Percentiles rank a stretch among this genome's conserved stretches.
Conservation (phyloP, 2,888 invertebrate species). For the Drosophila cognata region DNA sequence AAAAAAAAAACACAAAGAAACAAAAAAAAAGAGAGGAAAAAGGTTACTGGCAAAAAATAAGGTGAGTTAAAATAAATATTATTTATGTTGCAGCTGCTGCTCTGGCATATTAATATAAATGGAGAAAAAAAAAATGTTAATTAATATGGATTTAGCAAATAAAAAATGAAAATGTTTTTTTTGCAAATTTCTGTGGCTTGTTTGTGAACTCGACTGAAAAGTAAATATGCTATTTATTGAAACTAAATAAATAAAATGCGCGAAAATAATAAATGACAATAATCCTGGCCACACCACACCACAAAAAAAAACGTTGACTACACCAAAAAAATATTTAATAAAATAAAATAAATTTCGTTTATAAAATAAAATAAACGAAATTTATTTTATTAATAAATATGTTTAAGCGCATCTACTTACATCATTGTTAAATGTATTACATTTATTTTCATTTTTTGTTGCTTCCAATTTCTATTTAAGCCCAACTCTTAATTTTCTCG, state of each 20-base stretch:
- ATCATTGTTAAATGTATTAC: neutral
- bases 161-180: neutral
- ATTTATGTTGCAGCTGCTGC: conserved; percentile 21
- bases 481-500: neutral
- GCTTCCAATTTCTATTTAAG: neutral
- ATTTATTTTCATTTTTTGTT: neutral
- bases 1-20: neutral
- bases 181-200: neutral
- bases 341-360: conserved; percentile 1
- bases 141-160: conserved; percentile 23
- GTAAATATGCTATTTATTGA: conserved; percentile 6
- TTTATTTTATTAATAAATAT: neutral
- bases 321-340: neutral
- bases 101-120: conserved; percentile 48
- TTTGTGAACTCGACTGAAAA: neutral
- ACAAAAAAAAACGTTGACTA: neutral
- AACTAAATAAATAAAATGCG: conserved; percentile 8
- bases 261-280: neutral
- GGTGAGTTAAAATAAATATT: conserved; percentile 66
- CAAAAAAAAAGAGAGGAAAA: conserved; percentile 17
- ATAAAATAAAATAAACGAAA: neutral
- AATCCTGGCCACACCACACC: too few species aligned
- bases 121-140: conserved; percentile 29
- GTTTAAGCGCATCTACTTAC: neutral
- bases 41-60: conserved; percentile 36